phyloP scores from a whole-genome alignment of 2,888 invertebrate genomes.

The Megamerina dolium region DNA sequence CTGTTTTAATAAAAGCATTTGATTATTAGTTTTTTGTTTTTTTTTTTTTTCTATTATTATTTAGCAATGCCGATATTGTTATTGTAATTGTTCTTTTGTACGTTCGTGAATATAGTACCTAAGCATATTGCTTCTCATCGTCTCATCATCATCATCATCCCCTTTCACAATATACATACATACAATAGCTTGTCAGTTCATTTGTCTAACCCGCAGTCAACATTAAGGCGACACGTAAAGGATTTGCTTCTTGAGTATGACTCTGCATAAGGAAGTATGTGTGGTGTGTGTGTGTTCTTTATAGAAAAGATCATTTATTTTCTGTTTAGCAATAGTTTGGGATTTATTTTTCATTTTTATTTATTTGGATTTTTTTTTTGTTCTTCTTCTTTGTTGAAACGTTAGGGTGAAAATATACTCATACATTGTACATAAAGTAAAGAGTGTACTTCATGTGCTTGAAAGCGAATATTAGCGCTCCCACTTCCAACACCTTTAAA shows the following conservation, averaged over 20 bases:
- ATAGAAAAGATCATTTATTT: slow-evolving; percentile 34
- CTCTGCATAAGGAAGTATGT: background rate
- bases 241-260: too few species aligned
- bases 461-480: too few species aligned
- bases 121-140: background rate
- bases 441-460: too few species aligned
- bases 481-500: too few species aligned
- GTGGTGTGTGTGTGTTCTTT: slow-evolving; percentile 9
- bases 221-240: slow-evolving; percentile 18
- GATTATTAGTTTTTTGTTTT: slow-evolving; percentile 12
- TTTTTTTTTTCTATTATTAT: too few species aligned
- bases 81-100: slow-evolving; percentile 3
- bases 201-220: slow-evolving; percentile 8
- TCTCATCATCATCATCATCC: too few species aligned
- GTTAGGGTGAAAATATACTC: too few species aligned
- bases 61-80: slow-evolving; percentile 7
- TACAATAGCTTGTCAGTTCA: too few species aligned
- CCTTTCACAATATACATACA: slow-evolving; percentile 7
- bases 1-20: too few species aligned
- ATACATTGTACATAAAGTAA: too few species aligned
- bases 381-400: background rate
- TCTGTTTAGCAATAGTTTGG: slow-evolving; percentile 39
- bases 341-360: slow-evolving; percentile 22
- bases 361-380: background rate
- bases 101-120: slow-evolving; percentile 2